Conservation (phyloP, 2,888 invertebrate species). For the Tipula vernalis region DNA sequence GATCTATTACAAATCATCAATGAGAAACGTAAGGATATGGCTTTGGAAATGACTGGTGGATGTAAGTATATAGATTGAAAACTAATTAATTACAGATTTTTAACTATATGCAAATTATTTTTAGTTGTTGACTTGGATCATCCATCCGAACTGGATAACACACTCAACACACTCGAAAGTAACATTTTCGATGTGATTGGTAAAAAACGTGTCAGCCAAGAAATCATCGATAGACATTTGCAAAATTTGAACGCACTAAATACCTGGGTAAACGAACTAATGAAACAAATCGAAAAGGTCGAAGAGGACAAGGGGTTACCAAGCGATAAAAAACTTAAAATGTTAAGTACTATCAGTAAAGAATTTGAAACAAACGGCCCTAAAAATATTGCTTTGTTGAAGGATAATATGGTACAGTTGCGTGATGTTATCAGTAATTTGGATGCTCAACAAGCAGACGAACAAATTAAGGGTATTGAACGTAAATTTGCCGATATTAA, state of each 20-base stretch:
- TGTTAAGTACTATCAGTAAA: conserved; percentile 55
- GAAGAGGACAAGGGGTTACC: conserved; percentile 76
- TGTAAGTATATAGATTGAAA: conserved; percentile 31
- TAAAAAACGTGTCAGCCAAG: conserved; percentile 62
- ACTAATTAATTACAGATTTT: background rate
- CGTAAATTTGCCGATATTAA: conserved; percentile 71
- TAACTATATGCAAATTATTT: background rate
- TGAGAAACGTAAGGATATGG: conserved; percentile 61
- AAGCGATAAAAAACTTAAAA: conserved; percentile 64
- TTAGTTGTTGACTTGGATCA: conserved; percentile 41
- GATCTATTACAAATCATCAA: conserved; percentile 65
- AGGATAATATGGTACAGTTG: conserved; percentile 54
- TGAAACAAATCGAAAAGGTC: conserved; percentile 67
- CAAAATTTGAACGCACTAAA: conserved; percentile 63
- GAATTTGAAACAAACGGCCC: conserved; percentile 66
- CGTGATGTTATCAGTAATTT: conserved; percentile 72
- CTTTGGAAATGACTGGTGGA: conserved; percentile 57
- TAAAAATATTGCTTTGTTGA: conserved; percentile 56
- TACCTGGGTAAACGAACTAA: conserved; percentile 67
- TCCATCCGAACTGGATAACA: conserved; percentile 56
- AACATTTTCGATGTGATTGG: conserved; percentile 58
- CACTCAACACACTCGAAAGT: conserved; percentile 56
- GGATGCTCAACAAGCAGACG: conserved; percentile 83
- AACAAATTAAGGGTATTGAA: conserved; percentile 76
- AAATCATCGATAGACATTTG: conserved; percentile 65